Percentiles rank a stretch among this genome's conserved stretches.
Conservation (phyloP, 2,113 vertebrate genomes). For the Vulpes vulpes region DNA sequence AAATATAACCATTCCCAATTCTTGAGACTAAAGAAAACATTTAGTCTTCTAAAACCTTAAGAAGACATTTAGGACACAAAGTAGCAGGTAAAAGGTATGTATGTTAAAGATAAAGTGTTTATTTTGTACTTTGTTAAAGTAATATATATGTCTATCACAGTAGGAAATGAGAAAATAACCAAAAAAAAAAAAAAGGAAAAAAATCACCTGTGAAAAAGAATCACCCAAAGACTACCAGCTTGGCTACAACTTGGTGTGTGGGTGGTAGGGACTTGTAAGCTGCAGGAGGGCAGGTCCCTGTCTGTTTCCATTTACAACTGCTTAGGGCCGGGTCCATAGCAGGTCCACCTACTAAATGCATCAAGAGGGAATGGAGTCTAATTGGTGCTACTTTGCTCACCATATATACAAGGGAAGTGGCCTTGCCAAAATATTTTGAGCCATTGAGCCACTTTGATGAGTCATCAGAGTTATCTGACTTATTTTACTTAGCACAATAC, state of each 20-base stretch:
- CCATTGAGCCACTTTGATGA: background rate
- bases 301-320: background rate
- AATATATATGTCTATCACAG: background rate
- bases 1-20: background rate
- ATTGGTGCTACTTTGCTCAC: too few species aligned
- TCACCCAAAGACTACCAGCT: background rate
- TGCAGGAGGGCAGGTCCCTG: background rate
- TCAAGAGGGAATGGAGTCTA: background rate
- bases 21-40: background rate
- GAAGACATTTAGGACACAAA: background rate
- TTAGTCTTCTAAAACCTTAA: background rate
- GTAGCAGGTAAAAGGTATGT: background rate
- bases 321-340: background rate
- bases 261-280: background rate
- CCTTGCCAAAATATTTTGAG: conserved; percentile 7
- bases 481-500: background rate
- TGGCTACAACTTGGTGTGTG: background rate
- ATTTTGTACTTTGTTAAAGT: conserved; percentile 18
- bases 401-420: background rate
- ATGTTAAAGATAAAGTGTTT: conserved; percentile 10
- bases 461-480: background rate
- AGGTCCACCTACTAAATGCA: background rate
- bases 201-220: background rate
- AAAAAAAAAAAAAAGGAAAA: background rate
- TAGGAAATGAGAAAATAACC: conserved; percentile 50